Evolutionary conservation across 2,888 invertebrate species (phyloP), one percentile per base, ranked within the genome.

Genomic region (Doris montereyensis): DNA sequence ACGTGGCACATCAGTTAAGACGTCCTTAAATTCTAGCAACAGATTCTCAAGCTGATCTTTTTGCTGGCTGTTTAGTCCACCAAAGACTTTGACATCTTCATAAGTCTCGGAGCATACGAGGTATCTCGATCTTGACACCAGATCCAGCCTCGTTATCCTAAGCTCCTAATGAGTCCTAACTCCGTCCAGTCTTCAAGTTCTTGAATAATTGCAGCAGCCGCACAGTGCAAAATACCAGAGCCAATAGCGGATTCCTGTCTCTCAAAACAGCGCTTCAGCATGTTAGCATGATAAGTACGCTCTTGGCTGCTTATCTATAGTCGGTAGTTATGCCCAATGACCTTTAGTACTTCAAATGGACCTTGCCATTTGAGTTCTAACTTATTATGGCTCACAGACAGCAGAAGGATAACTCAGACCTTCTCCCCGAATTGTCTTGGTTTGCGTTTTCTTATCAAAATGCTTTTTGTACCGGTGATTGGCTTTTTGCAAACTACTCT

Each of bases 291-390:
- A 35, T 52, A n/a, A n/a, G n/a, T n/a, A n/a, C 62, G 3, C 58
- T 21, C 35, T 34, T 78, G n/a, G 57, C 60, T 17, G 30, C 1
- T 0, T 17, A 26, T 10, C 26, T 62, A 2, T 71, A 13, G 0
- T 71, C 28, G 0, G 52, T 77, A 34, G 17, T 30, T 30, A 5
- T 17, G n/a, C 13, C 71, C 71, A 10, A 32, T 21, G 3, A 1
- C 34, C 10, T 34, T 52, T 10, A 58, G 13, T 4, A 68, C 60
- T 3, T 32, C 41, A 65, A 68, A 83, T 5, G 83, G 81, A 5
- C 83, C 82, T 79, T 81, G 80, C 80, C 83, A 82, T 13, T 79
- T 71, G 76, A 81, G 76, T 35, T 77, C 67, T 28, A 84, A 52
- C 68, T 84, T 83, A 57, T 84, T 82, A 28, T 76, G n/a, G 2